A percentile compares a stretch with the other conserved stretches of the same genome.
Evolutionary conservation across 2,797 vertebrate species (phyloP).

Genomic region (Phaenicophaeus curvirostris): DNA sequence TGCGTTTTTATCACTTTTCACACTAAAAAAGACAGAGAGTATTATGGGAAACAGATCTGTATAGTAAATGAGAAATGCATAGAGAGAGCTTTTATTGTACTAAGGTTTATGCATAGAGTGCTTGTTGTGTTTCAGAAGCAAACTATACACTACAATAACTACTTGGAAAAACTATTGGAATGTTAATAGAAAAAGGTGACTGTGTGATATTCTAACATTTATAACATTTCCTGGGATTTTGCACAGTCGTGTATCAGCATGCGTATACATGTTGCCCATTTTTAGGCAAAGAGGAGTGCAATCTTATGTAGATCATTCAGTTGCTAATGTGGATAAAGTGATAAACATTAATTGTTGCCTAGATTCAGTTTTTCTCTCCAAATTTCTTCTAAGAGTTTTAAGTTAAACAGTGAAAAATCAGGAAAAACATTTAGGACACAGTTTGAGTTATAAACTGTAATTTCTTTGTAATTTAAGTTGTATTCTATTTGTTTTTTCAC

Average conservation of each 20-base stretch:
- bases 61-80: background rate
- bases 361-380: background rate
- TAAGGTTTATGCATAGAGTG: background rate
- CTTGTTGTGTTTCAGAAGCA: background rate
- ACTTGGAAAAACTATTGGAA: background rate
- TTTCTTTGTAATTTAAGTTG: background rate
- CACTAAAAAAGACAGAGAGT: background rate
- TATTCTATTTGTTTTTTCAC: background rate
- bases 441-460: background rate
- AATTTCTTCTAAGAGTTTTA: background rate
- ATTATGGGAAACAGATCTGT: background rate
- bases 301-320: background rate
- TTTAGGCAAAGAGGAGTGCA: background rate
- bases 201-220: background rate
- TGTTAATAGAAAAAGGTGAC: background rate
- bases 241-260: background rate
- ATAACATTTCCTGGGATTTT: background rate
- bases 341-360: background rate
- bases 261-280: rapidly evolving
- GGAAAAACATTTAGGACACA: background rate
- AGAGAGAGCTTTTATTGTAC: background rate
- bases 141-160: background rate
- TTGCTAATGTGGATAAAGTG: background rate
- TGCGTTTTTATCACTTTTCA: background rate
- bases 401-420: background rate